phyloP scores from a whole-genome alignment of 2,888 invertebrate genomes.

The Machimus atricapillus region DNA sequence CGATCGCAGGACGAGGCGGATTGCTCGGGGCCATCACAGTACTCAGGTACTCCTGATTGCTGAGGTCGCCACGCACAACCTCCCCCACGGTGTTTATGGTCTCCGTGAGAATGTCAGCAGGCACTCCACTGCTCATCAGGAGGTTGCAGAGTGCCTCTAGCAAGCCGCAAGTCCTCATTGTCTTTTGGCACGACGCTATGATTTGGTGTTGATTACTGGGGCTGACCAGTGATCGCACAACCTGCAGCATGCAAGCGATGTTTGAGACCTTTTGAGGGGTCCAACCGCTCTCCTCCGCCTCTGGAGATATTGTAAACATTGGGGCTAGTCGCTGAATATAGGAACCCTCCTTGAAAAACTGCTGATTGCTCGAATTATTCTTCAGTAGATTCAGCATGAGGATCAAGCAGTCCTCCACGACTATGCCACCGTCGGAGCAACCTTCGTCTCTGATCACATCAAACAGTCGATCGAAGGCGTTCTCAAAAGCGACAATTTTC shows the following conservation, averaged over 20 bases:
- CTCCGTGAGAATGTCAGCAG: constrained; percentile 94
- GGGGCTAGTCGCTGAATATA: constrained; percentile 90
- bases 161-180: constrained; percentile 84
- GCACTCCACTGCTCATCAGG: constrained; percentile 94
- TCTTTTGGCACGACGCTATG: constrained; percentile 82
- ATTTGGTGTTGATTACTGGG: constrained; percentile 92
- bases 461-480: constrained; percentile 94
- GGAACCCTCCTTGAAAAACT: constrained; percentile 97
- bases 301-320: constrained; percentile 82
- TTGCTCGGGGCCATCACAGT: constrained; percentile 90
- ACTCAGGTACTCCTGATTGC: constrained; percentile 91
- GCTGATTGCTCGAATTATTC: constrained; percentile 97
- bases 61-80: constrained; percentile 83
- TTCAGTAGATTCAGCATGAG: constrained; percentile 91
- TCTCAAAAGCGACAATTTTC: constrained; percentile 99
- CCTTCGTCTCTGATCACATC: constrained; percentile 93
- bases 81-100: constrained; percentile 95
- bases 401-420: constrained; percentile 96
- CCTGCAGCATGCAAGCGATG: constrained; percentile 89
- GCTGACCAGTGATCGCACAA: constrained; percentile 89
- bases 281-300: constrained; percentile 80
- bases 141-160: constrained; percentile 85
- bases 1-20: constrained; percentile 92
- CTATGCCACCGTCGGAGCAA: constrained; percentile 93
- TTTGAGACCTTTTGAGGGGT: constrained; percentile 94